phyloP scores from a whole-genome alignment of 2,797 vertebrate species.

The Sebastes baramenuke region DNA sequence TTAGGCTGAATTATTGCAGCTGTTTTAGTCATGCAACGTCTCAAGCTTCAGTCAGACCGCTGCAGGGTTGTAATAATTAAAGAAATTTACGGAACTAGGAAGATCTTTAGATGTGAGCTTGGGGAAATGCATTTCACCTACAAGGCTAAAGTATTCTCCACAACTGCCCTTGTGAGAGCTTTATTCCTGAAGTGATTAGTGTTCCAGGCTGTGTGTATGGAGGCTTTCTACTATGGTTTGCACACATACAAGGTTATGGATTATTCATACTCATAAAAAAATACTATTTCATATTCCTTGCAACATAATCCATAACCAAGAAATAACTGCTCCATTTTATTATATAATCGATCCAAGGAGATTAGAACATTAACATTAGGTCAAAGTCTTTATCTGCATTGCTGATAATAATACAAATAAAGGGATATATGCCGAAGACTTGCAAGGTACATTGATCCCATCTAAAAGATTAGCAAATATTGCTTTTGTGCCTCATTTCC shows the following conservation, averaged over 20 bases:
- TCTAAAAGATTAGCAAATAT: neutral
- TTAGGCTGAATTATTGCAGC: slow-evolving; percentile 27
- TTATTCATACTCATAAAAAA: slow-evolving; percentile 4
- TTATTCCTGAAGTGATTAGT: neutral
- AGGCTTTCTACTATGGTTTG: neutral
- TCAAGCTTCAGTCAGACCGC: slow-evolving; percentile 18
- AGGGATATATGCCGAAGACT: neutral
- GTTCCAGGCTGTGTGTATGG: neutral
- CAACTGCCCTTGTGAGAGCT: slow-evolving; percentile 15
- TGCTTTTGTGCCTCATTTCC: neutral
- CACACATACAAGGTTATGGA: slow-evolving; percentile 1
- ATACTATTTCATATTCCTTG: slow-evolving; percentile 1
- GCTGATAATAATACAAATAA: neutral
- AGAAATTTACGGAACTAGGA: slow-evolving; percentile 28
- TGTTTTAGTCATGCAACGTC: slow-evolving; percentile 5
- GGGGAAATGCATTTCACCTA: slow-evolving; percentile 38
- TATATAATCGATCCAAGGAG: slow-evolving; percentile 17
- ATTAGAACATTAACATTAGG: slow-evolving; percentile 1
- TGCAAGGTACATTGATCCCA: neutral
- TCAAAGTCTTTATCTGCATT: neutral
- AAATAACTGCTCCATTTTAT: neutral
- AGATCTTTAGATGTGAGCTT: slow-evolving; percentile 21
- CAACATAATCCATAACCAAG: slow-evolving; percentile 13
- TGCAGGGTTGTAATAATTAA: slow-evolving; percentile 40
- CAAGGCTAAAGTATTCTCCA: slow-evolving; percentile 11